phyloP scores from a whole-genome alignment of 1,140 invertebrate genomes.

The Aradophagus sp. region DNA sequence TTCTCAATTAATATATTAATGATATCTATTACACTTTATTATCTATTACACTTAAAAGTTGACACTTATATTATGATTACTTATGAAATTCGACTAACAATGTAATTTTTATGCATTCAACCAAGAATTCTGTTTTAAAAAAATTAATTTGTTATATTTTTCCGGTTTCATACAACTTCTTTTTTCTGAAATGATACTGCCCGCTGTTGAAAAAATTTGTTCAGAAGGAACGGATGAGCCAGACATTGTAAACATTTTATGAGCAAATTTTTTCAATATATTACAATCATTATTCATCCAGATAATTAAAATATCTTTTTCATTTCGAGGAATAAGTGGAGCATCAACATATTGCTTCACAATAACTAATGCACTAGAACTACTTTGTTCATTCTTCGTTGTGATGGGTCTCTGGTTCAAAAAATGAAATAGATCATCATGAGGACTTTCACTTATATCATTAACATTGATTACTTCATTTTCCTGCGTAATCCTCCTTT shows the following conservation, averaged over 20 bases:
- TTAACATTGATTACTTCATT: not conserved
- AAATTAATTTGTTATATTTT: constrained; percentile 15
- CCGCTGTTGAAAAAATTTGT: constrained; percentile 12
- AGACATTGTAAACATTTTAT: not conserved
- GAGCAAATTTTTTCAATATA: constrained; percentile 1
- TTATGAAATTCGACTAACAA: no score
- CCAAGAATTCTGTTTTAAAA: constrained; percentile 18
- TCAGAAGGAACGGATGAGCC: constrained; percentile 10
- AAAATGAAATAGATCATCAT: no score
- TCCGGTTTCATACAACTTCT: constrained; percentile 2
- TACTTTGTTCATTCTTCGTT: no score
- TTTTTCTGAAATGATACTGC: not conserved
- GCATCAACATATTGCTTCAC: not conserved
- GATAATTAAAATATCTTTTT: constrained; percentile 11
- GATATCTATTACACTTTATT: no score
- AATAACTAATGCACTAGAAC: constrained; percentile 1
- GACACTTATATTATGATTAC: no score
- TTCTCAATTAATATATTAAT: no score
- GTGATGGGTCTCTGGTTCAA: no score
- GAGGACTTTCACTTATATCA: not conserved
- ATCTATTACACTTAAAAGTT: no score
- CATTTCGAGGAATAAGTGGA: not conserved
- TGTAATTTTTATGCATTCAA: no score
- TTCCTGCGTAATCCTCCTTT: not conserved
- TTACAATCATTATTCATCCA: constrained; percentile 6